phyloP scores from a whole-genome alignment of 2,113 vertebrate genomes.

The rat (Rattus norvegicus) region GRCr8 NC_086026.1:67140501-67141000 shows the following conservation, averaged over 20 bases:
- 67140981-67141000: slow-evolving; percentile 20
- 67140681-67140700: not conserved
- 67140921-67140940: slow-evolving; percentile 42
- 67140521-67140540: not conserved
- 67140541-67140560: not conserved
- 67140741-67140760: not conserved
- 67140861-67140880: not conserved
- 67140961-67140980: slow-evolving; percentile 45
- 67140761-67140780: not conserved
- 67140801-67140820: not conserved
- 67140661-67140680: not conserved
- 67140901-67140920: slow-evolving; percentile 1
- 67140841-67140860: not conserved
- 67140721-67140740: not conserved
- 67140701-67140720: not conserved
- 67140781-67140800: not conserved
- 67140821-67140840: not conserved
- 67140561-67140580: not conserved
- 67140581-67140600: too few species aligned
- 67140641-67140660: not conserved
- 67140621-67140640: not conserved
- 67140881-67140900: slow-evolving; percentile 54
- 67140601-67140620: not conserved
- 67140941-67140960: slow-evolving; percentile 4
- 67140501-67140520: not conserved